phyloP scores from a whole-genome alignment of 2,113 vertebrate species.

The Athene cunicularia region DNA sequence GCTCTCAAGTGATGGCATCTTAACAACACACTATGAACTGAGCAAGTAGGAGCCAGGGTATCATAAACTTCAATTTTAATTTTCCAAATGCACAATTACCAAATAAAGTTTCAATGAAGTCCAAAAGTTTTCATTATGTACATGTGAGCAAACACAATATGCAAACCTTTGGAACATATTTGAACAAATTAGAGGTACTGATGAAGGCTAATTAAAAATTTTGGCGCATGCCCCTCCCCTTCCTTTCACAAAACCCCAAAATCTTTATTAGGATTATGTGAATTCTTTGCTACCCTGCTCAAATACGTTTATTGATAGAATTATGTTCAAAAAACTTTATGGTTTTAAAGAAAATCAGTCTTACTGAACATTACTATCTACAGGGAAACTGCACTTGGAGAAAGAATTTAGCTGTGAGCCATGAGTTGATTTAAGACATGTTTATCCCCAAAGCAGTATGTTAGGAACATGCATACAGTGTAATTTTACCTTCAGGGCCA shows the following conservation, averaged over 20 bases:
- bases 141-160: not conserved
- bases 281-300: not conserved
- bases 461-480: conserved; percentile 80
- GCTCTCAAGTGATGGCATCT: not conserved
- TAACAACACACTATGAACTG: not conserved
- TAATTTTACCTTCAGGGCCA: conserved; percentile 82
- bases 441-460: conserved; percentile 84
- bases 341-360: conserved; percentile 47
- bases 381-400: conserved; percentile 54
- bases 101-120: conserved; percentile 11
- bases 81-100: not conserved
- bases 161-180: not conserved
- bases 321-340: not conserved
- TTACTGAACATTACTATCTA: conserved; percentile 64
- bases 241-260: not conserved
- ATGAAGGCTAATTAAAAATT: not conserved
- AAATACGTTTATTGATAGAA: conserved; percentile 6
- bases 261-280: not conserved
- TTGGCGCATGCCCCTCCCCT: not conserved
- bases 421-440: conserved; percentile 84
- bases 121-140: not conserved
- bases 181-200: not conserved
- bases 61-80: not conserved
- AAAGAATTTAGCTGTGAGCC: conserved; percentile 78
- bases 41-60: not conserved